Percentiles rank a stretch among this genome's conserved stretches.
phyloP scores from a whole-genome alignment of 1,140 invertebrate species.

The Caenorhabditis tropicalis region DNA sequence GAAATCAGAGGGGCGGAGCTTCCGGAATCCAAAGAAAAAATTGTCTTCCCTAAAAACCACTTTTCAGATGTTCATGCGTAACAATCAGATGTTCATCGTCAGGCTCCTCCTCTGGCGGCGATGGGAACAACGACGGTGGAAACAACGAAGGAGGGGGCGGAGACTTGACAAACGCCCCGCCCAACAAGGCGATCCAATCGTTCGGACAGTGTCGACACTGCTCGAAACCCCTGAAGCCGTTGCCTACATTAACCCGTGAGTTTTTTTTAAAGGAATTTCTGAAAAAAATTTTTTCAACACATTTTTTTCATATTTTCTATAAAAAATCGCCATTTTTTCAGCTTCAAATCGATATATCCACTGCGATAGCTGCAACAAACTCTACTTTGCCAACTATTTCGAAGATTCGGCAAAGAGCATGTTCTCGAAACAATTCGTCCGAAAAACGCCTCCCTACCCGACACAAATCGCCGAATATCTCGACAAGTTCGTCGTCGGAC shows the following conservation, averaged over 20 bases:
- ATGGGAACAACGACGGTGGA: constrained; percentile 2
- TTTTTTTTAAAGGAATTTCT: not conserved
- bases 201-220: constrained; percentile 59
- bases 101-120: not conserved
- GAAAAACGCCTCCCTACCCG: constrained; percentile 56
- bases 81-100: constrained; percentile 29
- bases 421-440: constrained; percentile 49
- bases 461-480: constrained; percentile 87
- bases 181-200: constrained; percentile 39
- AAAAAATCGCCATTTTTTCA: constrained; percentile 43
- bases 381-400: constrained; percentile 48
- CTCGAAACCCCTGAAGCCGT: constrained; percentile 55
- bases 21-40: too few relatives aligned
- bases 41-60: not conserved
- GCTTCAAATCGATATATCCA: constrained; percentile 57
- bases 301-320: not conserved
- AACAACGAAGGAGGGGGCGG: constrained; percentile 37
- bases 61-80: constrained; percentile 14
- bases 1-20: too few relatives aligned
- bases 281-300: too few relatives aligned
- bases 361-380: constrained; percentile 59
- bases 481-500: constrained; percentile 96
- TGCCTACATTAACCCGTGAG: constrained; percentile 55
- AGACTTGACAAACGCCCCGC: constrained; percentile 44
- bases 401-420: constrained; percentile 46